Evolutionary conservation across 2,113 vertebrate species (phyloP).

Genomic region (Sebastes schlegelii): DNA sequence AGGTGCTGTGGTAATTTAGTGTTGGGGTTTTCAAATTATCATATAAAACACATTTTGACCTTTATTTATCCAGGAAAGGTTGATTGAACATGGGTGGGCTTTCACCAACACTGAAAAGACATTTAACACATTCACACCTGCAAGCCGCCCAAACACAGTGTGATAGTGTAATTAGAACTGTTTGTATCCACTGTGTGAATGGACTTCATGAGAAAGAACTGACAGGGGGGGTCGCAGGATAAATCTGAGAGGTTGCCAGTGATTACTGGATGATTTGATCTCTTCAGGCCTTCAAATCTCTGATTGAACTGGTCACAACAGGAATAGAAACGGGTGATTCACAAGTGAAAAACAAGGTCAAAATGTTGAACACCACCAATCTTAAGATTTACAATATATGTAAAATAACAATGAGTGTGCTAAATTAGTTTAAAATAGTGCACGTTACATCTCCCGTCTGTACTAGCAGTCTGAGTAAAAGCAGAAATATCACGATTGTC

Average conservation of each 20-base stretch:
- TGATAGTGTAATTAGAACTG: constrained; percentile 13
- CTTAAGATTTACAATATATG: neutral
- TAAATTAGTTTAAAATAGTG: neutral
- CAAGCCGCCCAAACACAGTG: neutral
- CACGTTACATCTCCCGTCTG: neutral
- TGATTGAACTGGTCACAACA: neutral
- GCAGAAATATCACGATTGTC: neutral
- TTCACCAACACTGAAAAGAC: neutral
- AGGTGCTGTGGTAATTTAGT: constrained; percentile 52
- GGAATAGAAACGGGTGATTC: neutral
- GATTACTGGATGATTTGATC: neutral
- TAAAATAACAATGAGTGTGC: neutral
- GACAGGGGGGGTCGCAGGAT: neutral
- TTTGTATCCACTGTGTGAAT: neutral
- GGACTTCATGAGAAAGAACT: neutral
- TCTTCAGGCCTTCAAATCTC: neutral
- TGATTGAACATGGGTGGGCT: constrained; percentile 41
- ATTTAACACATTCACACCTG: constrained; percentile 39
- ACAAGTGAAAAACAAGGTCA: too few relatives aligned
- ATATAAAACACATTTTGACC: constrained; percentile 58
- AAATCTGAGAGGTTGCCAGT: neutral
- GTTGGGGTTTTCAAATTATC: constrained; percentile 51
- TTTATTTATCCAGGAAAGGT: constrained; percentile 41
- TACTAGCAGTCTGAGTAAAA: neutral
- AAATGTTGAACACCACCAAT: neutral